phyloP scores from a whole-genome alignment of 2,797 vertebrate genomes.

The Thamnophis elegans region DNA sequence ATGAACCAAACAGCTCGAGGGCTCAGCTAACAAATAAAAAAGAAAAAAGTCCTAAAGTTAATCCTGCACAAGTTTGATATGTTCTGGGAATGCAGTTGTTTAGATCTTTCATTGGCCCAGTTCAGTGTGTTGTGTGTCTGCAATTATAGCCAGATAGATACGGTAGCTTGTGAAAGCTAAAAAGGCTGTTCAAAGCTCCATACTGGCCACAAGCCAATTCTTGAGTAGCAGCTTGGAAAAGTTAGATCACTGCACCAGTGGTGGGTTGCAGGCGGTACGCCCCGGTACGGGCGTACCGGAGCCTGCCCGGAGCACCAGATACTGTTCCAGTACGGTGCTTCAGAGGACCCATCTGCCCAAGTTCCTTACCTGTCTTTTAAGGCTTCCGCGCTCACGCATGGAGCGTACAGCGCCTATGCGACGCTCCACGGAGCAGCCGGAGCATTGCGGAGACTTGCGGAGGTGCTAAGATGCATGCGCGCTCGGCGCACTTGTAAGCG shows the following conservation, averaged over 20 bases:
- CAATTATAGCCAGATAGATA: background rate
- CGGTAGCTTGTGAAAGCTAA: background rate
- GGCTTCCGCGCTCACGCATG: no score
- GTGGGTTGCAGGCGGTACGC: no score
- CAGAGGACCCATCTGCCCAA: no score
- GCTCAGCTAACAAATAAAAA: background rate
- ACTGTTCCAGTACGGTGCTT: no score
- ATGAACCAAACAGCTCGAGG: background rate
- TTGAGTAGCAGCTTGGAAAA: background rate
- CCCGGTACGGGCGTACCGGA: no score
- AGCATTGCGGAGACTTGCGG: no score
- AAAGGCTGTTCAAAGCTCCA: background rate
- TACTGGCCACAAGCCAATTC: background rate
- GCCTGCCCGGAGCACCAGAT: no score
- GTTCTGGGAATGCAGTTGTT: background rate
- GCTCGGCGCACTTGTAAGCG: no score
- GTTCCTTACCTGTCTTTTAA: no score
- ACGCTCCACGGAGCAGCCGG: no score
- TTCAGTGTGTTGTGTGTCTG: background rate
- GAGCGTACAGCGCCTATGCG: no score
- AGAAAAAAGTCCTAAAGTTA: background rate
- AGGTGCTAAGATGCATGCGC: no score
- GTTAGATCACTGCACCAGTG: background rate
- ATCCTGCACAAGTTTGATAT: background rate
- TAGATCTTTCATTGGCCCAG: background rate